phyloP scores from a whole-genome alignment of 2,797 vertebrate species.

The Fistularia tabacaria region DNA sequence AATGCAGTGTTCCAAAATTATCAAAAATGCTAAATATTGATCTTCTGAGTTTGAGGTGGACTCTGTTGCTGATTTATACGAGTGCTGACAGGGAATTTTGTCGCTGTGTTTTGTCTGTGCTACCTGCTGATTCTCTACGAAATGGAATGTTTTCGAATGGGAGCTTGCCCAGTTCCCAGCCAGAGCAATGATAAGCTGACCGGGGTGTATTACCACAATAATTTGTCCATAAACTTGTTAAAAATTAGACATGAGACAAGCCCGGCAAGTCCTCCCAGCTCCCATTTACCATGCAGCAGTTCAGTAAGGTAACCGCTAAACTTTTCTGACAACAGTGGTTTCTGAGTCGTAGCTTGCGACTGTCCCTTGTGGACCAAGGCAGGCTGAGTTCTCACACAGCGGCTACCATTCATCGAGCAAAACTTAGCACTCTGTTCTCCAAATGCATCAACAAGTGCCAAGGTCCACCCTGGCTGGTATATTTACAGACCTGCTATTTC shows the following conservation, averaged over 20 bases:
- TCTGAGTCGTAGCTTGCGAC: slow-evolving; percentile 46
- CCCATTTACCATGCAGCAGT: slow-evolving; percentile 25
- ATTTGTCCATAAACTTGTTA: slow-evolving; percentile 24
- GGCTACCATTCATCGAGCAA: slow-evolving; percentile 61
- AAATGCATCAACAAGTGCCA: slow-evolving; percentile 54
- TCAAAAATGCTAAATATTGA: no score
- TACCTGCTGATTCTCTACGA: not conserved
- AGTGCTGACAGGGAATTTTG: no score
- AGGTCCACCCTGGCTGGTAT: slow-evolving; percentile 37
- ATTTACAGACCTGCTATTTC: slow-evolving; percentile 54
- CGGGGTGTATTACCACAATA: slow-evolving; percentile 2
- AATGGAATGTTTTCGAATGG: not conserved
- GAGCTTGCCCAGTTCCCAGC: not conserved
- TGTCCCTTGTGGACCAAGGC: slow-evolving; percentile 34
- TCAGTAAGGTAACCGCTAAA: slow-evolving; percentile 43
- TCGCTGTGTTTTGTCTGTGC: no score
- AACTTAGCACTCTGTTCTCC: slow-evolving; percentile 51
- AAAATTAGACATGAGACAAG: slow-evolving; percentile 32
- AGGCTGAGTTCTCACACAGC: slow-evolving; percentile 51
- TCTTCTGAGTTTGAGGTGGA: no score
- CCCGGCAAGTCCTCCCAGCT: slow-evolving; percentile 12
- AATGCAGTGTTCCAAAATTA: no score
- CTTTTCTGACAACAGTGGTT: slow-evolving; percentile 57
- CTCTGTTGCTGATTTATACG: no score
- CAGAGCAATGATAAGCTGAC: slow-evolving; percentile 4